These are phyloP conservation scores for Nothobranchius furzeri DNA, from an alignment of 2,113 vertebrate genomes.

Conservation along the genomic window DNA sequence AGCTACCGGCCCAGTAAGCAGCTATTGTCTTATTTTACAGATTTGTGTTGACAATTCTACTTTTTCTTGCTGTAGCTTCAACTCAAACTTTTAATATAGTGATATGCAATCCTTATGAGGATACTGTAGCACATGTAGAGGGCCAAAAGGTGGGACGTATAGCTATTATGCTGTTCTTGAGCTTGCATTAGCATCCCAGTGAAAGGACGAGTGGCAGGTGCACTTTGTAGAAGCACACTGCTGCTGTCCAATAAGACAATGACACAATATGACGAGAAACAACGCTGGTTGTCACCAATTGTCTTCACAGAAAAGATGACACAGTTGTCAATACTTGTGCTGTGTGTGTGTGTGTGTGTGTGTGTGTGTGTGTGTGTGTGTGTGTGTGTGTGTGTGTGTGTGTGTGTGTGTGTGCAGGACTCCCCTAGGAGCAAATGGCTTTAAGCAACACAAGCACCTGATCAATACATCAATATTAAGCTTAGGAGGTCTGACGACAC, in stretches of 20 bases:
- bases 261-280: slow-evolving; percentile 75
- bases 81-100: slow-evolving; percentile 12
- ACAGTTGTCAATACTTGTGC: slow-evolving; percentile 70
- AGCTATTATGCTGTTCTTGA: slow-evolving; percentile 61
- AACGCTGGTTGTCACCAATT: slow-evolving; percentile 67
- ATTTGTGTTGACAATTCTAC: background rate
- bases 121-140: slow-evolving; percentile 38
- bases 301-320: slow-evolving; percentile 72
- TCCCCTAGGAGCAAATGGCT: slow-evolving; percentile 76
- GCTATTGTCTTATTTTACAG: too few species aligned
- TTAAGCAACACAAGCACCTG: slow-evolving; percentile 77
- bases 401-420: slow-evolving; percentile 57
- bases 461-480: slow-evolving; percentile 85
- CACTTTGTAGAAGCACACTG: slow-evolving; percentile 65
- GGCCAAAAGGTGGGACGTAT: slow-evolving; percentile 60
- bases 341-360: slow-evolving; percentile 8
- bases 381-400: slow-evolving; percentile 20
- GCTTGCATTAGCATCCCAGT: slow-evolving; percentile 68
- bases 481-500: slow-evolving; percentile 78
- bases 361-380: slow-evolving; percentile 12
- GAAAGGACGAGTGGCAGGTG: slow-evolving; percentile 75
- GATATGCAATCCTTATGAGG: slow-evolving; percentile 38
- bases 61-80: background rate
- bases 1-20: too few species aligned
- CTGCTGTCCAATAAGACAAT: slow-evolving; percentile 72